A percentile compares a stretch with the other conserved stretches of the same genome.
phyloP scores from a whole-genome alignment of 2,113 vertebrate species.

The Panurus biarmicus region DNA sequence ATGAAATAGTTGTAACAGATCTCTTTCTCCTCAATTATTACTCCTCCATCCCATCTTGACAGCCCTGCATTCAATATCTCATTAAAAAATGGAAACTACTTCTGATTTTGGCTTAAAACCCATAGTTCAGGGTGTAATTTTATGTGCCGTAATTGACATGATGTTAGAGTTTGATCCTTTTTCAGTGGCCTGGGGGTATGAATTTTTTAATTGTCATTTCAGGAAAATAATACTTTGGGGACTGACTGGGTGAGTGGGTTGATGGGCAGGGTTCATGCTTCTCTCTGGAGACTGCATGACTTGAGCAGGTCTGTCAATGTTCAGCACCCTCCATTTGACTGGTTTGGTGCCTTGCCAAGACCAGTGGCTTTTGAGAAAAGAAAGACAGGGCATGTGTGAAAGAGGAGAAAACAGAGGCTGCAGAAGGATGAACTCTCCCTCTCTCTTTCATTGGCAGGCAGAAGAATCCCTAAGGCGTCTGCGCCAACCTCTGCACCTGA shows the following conservation, averaged over 20 bases:
- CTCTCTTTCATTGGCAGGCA: constrained; percentile 65
- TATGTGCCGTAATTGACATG: neutral
- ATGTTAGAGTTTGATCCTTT: neutral
- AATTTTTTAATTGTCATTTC: neutral
- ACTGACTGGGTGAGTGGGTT: neutral
- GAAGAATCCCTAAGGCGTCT: constrained; percentile 79
- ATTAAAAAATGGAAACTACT: neutral
- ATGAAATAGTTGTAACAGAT: neutral
- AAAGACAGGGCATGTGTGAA: neutral
- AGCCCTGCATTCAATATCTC: neutral
- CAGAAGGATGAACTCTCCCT: neutral
- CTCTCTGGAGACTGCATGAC: neutral
- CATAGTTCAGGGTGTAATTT: neutral
- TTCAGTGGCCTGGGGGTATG: neutral
- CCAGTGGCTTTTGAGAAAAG: neutral
- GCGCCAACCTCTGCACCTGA: constrained; percentile 72
- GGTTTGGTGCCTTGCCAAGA: neutral
- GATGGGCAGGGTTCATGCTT: fast-evolving
- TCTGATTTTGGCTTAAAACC: neutral
- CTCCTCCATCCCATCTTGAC: neutral
- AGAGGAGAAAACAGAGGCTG: neutral
- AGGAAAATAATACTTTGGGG: neutral
- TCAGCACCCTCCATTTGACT: neutral
- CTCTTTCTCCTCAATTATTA: neutral
- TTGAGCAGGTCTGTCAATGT: neutral